phyloP scores from a whole-genome alignment of 2,113 vertebrate genomes.

The Dipodomys ordii region DNA sequence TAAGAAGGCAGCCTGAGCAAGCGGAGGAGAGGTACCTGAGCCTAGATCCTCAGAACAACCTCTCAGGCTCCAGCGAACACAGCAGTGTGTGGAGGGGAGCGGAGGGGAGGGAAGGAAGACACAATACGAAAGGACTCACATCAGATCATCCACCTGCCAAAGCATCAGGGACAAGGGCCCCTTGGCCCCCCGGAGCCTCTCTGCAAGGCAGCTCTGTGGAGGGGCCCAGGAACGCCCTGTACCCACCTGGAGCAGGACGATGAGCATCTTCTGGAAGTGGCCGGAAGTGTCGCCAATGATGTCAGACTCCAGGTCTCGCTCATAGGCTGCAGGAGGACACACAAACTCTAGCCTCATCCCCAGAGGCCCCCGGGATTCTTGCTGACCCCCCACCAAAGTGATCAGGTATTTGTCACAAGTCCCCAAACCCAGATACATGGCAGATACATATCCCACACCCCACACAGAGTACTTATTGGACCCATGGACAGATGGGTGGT shows the following conservation, averaged over 20 bases:
- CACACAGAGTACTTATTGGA: not conserved
- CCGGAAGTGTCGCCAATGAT: slow-evolving; percentile 93
- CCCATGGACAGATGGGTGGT: not conserved
- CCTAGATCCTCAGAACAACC: not conserved
- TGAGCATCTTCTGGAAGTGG: slow-evolving; percentile 98
- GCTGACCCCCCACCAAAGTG: not conserved
- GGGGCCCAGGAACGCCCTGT: not conserved
- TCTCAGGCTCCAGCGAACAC: not conserved
- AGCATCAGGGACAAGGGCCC: not conserved
- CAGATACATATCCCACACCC: not conserved
- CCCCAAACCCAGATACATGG: not conserved
- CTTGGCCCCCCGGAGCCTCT: not conserved
- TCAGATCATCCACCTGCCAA: no score
- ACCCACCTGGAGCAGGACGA: slow-evolving; percentile 96
- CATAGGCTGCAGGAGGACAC: slow-evolving; percentile 89
- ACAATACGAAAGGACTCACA: fast-evolving
- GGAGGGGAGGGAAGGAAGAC: not conserved
- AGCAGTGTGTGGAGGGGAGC: no score
- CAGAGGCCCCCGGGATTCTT: not conserved
- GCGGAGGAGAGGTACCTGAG: no score
- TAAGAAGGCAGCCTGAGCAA: no score
- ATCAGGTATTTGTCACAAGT: not conserved
- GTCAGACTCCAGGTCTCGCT: slow-evolving; percentile 93
- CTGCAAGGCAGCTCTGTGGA: not conserved
- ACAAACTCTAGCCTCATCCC: not conserved